Base-by-base conservation (phyloP, 2,113 vertebrate species). In the Eudyptes chrysolophus region DNA sequence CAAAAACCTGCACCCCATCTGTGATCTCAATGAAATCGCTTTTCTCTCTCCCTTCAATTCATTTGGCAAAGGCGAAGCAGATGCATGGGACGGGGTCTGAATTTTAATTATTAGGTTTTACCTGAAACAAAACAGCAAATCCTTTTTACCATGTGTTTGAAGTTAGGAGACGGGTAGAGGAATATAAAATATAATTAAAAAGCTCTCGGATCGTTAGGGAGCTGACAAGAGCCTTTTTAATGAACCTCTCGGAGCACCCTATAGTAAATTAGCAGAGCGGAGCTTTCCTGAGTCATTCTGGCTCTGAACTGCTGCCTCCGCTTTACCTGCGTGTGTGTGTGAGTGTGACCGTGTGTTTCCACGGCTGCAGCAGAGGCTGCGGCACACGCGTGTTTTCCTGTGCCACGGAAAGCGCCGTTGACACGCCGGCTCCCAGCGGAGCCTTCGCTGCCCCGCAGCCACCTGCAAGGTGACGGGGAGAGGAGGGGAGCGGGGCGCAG, bases 1-100 rank as follows among this genome's bases (percentile, higher is more conserved):
- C 99, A 98, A 99, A 99, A 99, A 99, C 98, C 98, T 99, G 99
- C 98, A 99, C 98, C 99, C 99, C 99, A 99, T 99, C 99, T 99
- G 99, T 99, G 99, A 99, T 99, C 99, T 99, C 98, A 99, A 99
- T 99, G 99, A 99, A 98, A 98, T 98, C 98, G 98, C 98, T 99
- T 99, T 99, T 98, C 99, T 98, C 98, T 99, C 98, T 98, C 98
- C 98, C 98, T 98, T 98, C 98, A 98, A 98, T 98, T 99, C 98
- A 98, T 97, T 98, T 98, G 98, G 98, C 98, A 99, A 99, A 98
- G 98, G 96, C 83, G 98, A 99, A 98, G 99, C 99, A 99, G 99
- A 99, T 99, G 99, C 99, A 98, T 98, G 99, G 98, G 98, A 99
- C 98, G 98, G 98, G 98, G 98, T 97, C 97, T 98, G 98, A 98